Evolutionary conservation across 2,113 vertebrate genomes (phyloP).

Genomic region (Acanthisitta chloris): DNA sequence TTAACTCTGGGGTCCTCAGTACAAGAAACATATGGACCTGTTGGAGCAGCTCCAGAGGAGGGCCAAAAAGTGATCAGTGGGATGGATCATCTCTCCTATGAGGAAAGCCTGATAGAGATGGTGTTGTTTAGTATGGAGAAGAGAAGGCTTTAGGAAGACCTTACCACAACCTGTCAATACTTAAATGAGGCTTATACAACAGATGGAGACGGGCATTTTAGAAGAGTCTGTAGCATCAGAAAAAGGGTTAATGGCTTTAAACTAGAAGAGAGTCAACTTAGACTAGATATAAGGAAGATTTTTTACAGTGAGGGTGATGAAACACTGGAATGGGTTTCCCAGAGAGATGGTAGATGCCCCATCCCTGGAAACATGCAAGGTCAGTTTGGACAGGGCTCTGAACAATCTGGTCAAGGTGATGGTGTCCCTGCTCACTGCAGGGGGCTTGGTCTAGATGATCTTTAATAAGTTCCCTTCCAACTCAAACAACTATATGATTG

Average conservation of each 20-base stretch:
- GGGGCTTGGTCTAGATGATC: not conserved
- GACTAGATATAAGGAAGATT: not conserved
- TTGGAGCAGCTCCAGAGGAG: not conserved
- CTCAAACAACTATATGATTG: not conserved
- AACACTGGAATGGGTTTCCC: not conserved
- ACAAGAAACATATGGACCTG: not conserved
- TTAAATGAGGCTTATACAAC: not conserved
- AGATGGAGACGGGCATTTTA: not conserved
- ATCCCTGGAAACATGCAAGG: not conserved
- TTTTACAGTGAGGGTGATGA: not conserved
- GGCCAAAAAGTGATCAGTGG: not conserved
- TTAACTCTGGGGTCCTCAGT: not conserved
- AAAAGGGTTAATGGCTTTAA: not conserved
- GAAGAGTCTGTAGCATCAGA: not conserved
- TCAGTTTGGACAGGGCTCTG: not conserved
- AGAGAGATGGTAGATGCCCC: too few species aligned
- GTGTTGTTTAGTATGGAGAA: not conserved
- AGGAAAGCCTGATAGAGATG: not conserved
- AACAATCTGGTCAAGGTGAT: not conserved
- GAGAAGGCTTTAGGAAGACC: not conserved
- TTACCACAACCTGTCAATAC: not conserved
- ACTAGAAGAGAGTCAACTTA: not conserved
- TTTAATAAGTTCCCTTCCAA: not conserved
- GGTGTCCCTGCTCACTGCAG: not conserved
- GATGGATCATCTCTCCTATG: not conserved